Percentiles rank a stretch among this genome's conserved stretches.
These are phyloP conservation scores for Melanostigma gelatinosum DNA, from an alignment of 2,113 vertebrate species.

Conservation along the genomic window DNA sequence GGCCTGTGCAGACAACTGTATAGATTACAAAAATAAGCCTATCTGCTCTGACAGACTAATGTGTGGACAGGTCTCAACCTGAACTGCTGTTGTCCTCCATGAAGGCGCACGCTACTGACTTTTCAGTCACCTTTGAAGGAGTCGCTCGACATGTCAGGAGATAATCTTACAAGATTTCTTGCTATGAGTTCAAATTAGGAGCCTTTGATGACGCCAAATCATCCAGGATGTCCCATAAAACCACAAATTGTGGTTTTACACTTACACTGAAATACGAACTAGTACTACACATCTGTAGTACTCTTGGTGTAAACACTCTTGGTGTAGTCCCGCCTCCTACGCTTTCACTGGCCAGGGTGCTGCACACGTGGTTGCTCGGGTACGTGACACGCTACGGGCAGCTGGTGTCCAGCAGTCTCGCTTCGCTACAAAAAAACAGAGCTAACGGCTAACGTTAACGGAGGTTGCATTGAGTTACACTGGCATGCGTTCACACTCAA, in stretches of 20 bases:
- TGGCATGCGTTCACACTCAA: too few species aligned
- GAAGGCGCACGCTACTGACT: neutral
- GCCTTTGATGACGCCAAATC: neutral
- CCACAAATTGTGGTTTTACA: neutral
- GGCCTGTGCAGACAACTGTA: neutral
- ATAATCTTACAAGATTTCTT: neutral
- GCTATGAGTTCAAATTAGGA: neutral
- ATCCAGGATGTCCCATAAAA: neutral
- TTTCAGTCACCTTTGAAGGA: conserved; percentile 1
- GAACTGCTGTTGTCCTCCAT: neutral
- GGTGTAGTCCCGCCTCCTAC: too few species aligned
- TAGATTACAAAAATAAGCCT: neutral
- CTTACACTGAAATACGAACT: too few species aligned
- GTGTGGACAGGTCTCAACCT: neutral
- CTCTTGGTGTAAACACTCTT: too few species aligned
- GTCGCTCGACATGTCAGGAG: neutral
- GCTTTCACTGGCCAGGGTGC: too few species aligned
- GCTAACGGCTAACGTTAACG: too few species aligned
- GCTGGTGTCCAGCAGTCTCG: too few species aligned
- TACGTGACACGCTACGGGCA: neutral
- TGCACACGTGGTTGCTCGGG: too few species aligned
- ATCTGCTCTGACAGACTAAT: neutral
- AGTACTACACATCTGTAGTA: too few species aligned
- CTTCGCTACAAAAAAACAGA: too few species aligned
- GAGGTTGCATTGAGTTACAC: too few species aligned